Evolutionary conservation across 1,140 invertebrate species (phyloP), one percentile per base, ranked within the genome.

Genomic region (Micrasema minimum): DNA sequence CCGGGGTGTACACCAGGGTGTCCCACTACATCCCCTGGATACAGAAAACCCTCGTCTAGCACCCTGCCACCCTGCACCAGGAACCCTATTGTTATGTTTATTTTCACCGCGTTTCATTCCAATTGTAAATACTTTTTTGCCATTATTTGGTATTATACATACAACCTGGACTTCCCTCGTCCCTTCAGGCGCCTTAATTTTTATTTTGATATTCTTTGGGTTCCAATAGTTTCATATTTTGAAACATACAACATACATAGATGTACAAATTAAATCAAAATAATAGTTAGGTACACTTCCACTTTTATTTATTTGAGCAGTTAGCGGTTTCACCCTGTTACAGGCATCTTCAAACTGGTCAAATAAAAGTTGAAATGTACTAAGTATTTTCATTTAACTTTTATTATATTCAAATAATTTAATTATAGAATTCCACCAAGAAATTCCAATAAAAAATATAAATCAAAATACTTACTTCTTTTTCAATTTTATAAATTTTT

Each of bases 1-100:
- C 93, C 0, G 93, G 92, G 1, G 92, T 95, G 12, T 92, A 92
- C 75, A 93, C 82, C 0, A 75, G 83, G 9, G 79, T 84, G 23
- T 82, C 81, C 0, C 80, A 80, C 51, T 85, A 85, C 68, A 66
- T 78, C 22, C 74, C 72, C 46, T 85, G 83, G 83, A 68, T 75
- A 16, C 57, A 46, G 46, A 57, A 53, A 31, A 68, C 41, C 23
- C 11, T 68, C 3, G 51, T 45, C 50, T 67, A 23, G 14, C 18
- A 20, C 10, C 3, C 11, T 20, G 14, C 11, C 2, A n/a, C 41
- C 41, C 12, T 43, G 12, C 16, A 12, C 12, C 37, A 43, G 2
- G 16, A 11, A n/a, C 5, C 10, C 10, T 41, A 41, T 41, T 11
- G n/a, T 11, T n/a, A 41, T 9, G 38, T 9, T 11, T 9, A 41